Percentiles rank a stretch among this genome's conserved stretches.
phyloP scores from a whole-genome alignment of 2,797 vertebrate species.

The Myripristis murdjan region DNA sequence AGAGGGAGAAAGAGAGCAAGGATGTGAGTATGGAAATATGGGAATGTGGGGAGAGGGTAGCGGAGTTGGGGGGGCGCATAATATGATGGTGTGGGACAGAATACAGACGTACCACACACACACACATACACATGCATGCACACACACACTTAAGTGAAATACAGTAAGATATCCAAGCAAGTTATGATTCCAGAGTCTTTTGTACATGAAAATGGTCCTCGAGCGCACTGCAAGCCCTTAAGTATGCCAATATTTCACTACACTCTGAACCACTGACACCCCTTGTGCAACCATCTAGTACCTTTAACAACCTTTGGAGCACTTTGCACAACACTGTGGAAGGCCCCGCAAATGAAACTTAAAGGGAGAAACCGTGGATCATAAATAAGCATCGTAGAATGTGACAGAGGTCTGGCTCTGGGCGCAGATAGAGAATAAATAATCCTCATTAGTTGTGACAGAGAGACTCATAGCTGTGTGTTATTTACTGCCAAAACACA shows the following conservation, averaged over 20 bases:
- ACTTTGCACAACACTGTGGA: constrained; percentile 38
- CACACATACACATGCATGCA: background rate
- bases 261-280: constrained; percentile 50
- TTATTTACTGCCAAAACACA: constrained; percentile 75
- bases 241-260: constrained; percentile 37
- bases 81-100: background rate
- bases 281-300: constrained; percentile 62
- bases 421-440: constrained; percentile 69
- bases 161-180: constrained; percentile 34
- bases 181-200: constrained; percentile 37
- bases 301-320: constrained; percentile 62
- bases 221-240: constrained; percentile 20
- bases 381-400: constrained; percentile 78
- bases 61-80: background rate
- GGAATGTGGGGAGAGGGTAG: background rate
- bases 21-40: background rate
- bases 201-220: constrained; percentile 43
- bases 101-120: background rate
- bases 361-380: constrained; percentile 61
- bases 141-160: constrained; percentile 20
- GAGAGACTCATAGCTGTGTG: constrained; percentile 55
- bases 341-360: constrained; percentile 53
- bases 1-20: background rate
- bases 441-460: constrained; percentile 78
- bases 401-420: constrained; percentile 71